Percentiles rank a stretch among this genome's conserved stretches.
Evolutionary conservation across 2,797 vertebrate species (phyloP).

Genomic region (Gallinago solitaria): DNA sequence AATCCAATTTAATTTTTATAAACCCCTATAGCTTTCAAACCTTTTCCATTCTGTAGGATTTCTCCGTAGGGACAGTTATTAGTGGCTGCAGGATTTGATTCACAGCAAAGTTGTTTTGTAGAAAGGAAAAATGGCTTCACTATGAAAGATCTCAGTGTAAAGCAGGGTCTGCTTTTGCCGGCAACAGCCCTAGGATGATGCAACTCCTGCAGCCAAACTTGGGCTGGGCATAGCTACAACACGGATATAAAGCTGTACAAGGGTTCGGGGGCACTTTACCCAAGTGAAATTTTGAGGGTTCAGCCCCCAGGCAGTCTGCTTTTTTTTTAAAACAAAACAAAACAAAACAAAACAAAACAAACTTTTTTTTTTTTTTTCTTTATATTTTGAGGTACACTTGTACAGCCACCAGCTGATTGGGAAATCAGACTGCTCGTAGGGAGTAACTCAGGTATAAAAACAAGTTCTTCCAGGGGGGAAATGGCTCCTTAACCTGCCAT

Average conservation of each 20-base stretch:
- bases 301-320: background rate
- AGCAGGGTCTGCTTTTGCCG: background rate
- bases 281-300: background rate
- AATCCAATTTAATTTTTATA: slow-evolving; percentile 45
- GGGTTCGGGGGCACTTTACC: background rate
- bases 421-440: background rate
- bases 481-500: slow-evolving; percentile 29
- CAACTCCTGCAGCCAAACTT: background rate
- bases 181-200: background rate
- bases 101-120: slow-evolving; percentile 14
- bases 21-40: background rate
- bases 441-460: slow-evolving; percentile 13
- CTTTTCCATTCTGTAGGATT: slow-evolving; percentile 22
- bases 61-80: slow-evolving; percentile 28
- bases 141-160: background rate
- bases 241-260: background rate
- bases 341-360: no score
- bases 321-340: no score
- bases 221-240: background rate
- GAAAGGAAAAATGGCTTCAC: slow-evolving; percentile 28
- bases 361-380: background rate
- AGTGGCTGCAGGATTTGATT: slow-evolving; percentile 23
- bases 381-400: background rate
- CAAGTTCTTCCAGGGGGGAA: background rate
- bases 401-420: background rate